These are phyloP conservation scores for Mesorhabditis spiculigera DNA, from an alignment of 2,888 invertebrate species.

Conservation along the genomic window DNA sequence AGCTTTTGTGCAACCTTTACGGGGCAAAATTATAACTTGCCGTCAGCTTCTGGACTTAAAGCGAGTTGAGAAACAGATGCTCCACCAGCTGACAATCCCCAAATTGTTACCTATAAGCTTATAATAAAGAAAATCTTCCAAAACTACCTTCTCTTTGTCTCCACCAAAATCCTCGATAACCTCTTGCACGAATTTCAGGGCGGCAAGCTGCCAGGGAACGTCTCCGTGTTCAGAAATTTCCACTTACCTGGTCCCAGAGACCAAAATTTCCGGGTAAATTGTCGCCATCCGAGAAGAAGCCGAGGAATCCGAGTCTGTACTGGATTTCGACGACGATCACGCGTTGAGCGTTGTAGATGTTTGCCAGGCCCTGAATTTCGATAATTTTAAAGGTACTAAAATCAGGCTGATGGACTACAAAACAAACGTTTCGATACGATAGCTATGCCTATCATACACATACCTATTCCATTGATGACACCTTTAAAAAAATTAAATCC, in stretches of 20 bases:
- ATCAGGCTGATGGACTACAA: too few relatives aligned
- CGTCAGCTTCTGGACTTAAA: neutral
- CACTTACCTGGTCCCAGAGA: neutral
- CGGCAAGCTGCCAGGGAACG: neutral
- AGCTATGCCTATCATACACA: too few relatives aligned
- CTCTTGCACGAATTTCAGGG: neutral
- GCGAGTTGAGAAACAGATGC: neutral
- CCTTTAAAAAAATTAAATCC: too few relatives aligned
- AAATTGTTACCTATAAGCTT: neutral
- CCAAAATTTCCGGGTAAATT: constrained; percentile 4
- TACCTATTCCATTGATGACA: too few relatives aligned
- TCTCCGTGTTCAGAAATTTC: neutral
- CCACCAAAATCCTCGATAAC: neutral
- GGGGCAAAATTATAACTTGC: too few relatives aligned
- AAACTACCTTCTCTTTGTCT: neutral
- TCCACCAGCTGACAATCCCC: constrained; percentile 1
- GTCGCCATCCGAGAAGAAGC: neutral
- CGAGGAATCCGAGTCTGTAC: constrained; percentile 1
- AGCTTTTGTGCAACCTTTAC: neutral
- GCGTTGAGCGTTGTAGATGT: neutral
- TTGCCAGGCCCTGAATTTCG: neutral
- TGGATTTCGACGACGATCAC: neutral
- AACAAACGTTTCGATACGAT: too few relatives aligned
- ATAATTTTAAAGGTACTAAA: too few relatives aligned
- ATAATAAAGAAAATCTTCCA: neutral